Percentiles rank a stretch among this genome's conserved stretches.
Evolutionary conservation across 2,797 vertebrate species (phyloP).

Genomic region (Enteromius afrohamiltoni): DNA sequence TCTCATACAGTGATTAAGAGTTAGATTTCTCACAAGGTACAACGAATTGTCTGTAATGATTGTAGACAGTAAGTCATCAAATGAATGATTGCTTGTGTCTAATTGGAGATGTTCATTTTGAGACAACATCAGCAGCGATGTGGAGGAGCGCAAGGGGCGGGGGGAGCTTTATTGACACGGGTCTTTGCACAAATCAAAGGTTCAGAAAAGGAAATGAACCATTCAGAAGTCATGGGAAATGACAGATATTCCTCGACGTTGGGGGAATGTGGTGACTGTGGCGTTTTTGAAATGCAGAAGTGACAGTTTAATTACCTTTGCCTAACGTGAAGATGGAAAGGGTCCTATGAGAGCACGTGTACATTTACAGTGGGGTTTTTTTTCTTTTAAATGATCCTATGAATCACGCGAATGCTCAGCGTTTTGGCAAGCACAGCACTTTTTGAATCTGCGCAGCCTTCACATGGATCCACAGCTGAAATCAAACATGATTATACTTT

Average conservation of each 20-base stretch:
- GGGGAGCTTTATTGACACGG: constrained; percentile 26
- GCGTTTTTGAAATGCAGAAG: constrained; percentile 53
- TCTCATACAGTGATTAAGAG: constrained; percentile 66
- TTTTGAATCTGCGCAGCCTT: constrained; percentile 8
- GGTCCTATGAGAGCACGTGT: constrained; percentile 64
- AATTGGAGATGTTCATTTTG: constrained; percentile 37
- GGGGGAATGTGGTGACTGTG: constrained; percentile 60
- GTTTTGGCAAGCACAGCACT: constrained; percentile 25
- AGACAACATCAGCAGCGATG: background rate
- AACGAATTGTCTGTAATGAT: constrained; percentile 29
- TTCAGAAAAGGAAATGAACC: constrained; percentile 54
- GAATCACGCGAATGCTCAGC: constrained; percentile 26
- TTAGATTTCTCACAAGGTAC: constrained; percentile 44
- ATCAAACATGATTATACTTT: constrained; percentile 43
- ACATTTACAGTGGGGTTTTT: constrained; percentile 45
- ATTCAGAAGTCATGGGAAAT: constrained; percentile 44
- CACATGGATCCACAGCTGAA: constrained; percentile 11
- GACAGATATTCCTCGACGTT: constrained; percentile 54
- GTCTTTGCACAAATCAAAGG: constrained; percentile 33
- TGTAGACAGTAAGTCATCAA: constrained; percentile 12
- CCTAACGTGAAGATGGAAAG: constrained; percentile 63
- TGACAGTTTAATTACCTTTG: constrained; percentile 68
- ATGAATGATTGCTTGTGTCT: constrained; percentile 48
- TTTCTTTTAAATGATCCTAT: constrained; percentile 26
- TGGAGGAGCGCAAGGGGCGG: background rate